Base-by-base conservation (phyloP, 2,888 invertebrate genomes). In the Athalia circularis region DNA sequence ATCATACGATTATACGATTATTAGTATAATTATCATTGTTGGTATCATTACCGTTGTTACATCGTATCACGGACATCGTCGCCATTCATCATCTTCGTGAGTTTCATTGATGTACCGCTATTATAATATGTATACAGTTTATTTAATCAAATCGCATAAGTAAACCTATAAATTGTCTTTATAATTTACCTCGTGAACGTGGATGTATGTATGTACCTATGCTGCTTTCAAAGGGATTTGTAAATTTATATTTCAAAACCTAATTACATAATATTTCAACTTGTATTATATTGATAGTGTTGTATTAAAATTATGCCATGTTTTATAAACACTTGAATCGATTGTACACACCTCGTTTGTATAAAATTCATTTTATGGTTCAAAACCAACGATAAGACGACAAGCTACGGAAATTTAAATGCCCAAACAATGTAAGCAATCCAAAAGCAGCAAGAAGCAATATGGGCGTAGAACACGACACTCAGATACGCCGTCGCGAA, bases 201-300 rank as follows among this genome's bases (percentile, higher is more conserved):
- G n/a, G 11, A 11, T n/a, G 5, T 54, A 54, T 6, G 54, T 54
- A 54, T 54, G n/a, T 11, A 54, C 83, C 80, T 83, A 86, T 86
- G 81, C 84, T 83, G 75, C 75, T 81, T 86, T 87, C 83, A 79
- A 86, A 88, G 87, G 83, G 87, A 85, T 88, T 88, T 88, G 83
- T 86, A 85, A 86, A 86, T 85, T 84, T 84, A 84, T 88, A 88
- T 86, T 87, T 88, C 85, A 83, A 87, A 85, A 83, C 86, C 84
- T 84, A 87, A 85, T 86, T 86, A 85, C 84, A 86, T 85, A 85
- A 88, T 87, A 29, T 52, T 72, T 50, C 84, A 82, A 87, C 84
- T 88, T 90, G 88, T 89, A 89, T 87, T 81, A 88, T 86, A 85
- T 81, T 85, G 84, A 83, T 84, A 85, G 82, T 83, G 83, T 83